A percentile compares a stretch with the other conserved stretches of the same genome.
Evolutionary conservation across 2,113 vertebrate species (phyloP).

Genomic region (Sylvilagus bachmani): DNA sequence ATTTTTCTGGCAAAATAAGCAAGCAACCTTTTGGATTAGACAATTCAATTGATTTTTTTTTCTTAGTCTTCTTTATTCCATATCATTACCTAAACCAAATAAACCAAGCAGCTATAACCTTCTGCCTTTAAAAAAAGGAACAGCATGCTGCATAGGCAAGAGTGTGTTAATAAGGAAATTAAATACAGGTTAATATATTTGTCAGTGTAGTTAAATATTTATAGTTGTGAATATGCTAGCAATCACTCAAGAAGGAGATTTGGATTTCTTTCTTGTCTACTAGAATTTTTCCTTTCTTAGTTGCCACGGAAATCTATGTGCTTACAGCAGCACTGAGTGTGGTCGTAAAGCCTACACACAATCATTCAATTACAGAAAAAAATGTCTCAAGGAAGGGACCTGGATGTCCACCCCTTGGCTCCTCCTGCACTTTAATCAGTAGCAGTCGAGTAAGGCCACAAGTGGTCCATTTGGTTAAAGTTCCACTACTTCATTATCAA

Average conservation of each 20-base stretch:
- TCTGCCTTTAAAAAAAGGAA: conserved; percentile 11
- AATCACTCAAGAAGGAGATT: not conserved
- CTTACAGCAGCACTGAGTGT: not conserved
- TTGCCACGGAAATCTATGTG: not conserved
- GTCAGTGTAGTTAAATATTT: not conserved
- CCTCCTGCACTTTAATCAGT: not conserved
- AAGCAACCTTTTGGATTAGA: conserved; percentile 17
- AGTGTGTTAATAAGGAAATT: conserved; percentile 47
- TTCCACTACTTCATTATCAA: not conserved
- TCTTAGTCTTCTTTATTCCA: conserved; percentile 45
- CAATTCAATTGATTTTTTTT: conserved; percentile 44
- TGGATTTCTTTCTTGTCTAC: not conserved
- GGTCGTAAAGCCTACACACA: not conserved
- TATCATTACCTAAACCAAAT: conserved; percentile 43
- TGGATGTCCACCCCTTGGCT: not conserved
- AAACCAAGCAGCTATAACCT: not conserved
- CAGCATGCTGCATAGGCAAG: not conserved
- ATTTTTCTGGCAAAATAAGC: conserved; percentile 42
- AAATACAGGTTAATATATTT: not conserved
- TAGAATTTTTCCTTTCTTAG: not conserved
- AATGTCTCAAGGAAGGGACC: not conserved
- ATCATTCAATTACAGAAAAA: not conserved
- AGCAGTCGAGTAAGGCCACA: not conserved
- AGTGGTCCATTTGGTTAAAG: not conserved
- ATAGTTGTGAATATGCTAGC: not conserved